Conservation (phyloP, 1,140 invertebrate genomes). For the Platyscapa corneri region DNA sequence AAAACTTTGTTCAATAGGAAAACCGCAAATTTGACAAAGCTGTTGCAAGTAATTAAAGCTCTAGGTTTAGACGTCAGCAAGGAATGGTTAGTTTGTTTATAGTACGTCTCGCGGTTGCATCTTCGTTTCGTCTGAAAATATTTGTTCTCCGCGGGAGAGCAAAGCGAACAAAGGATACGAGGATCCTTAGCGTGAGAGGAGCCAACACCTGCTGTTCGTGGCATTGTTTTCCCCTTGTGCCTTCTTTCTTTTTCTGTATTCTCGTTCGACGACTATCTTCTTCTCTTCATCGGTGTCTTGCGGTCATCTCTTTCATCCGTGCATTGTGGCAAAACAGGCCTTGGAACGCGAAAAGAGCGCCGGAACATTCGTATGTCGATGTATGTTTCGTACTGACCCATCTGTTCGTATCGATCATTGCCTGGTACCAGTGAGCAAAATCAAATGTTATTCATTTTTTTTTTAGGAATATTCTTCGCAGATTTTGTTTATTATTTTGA, state of each 20-base stretch:
- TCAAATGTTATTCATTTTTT: not conserved
- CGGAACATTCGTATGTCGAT: slow-evolving; percentile 16
- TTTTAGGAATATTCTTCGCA: not conserved
- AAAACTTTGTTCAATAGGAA: not conserved
- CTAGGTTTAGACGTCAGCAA: not conserved
- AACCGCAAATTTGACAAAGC: not conserved
- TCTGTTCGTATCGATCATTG: slow-evolving; percentile 7
- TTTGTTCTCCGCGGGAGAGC: slow-evolving; percentile 32
- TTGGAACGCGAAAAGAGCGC: slow-evolving; percentile 25
- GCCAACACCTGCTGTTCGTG: slow-evolving; percentile 68
- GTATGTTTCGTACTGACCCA: not conserved
- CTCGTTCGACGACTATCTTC: not conserved
- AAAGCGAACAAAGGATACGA: slow-evolving; percentile 45
- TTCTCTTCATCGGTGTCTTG: not conserved
- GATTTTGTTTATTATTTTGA: not conserved
- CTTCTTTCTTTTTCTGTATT: not conserved
- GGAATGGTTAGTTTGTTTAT: not conserved
- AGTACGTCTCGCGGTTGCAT: not conserved
- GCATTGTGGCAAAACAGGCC: slow-evolving; percentile 19
- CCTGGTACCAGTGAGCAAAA: not conserved
- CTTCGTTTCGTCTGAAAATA: not conserved
- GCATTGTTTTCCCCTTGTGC: slow-evolving; percentile 60
- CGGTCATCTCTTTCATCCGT: not conserved
- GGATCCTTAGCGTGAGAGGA: slow-evolving; percentile 43
- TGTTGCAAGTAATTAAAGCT: slow-evolving; percentile 9